Conservation (phyloP, 2,888 invertebrate genomes). For the Pterobdella sp. region DNA sequence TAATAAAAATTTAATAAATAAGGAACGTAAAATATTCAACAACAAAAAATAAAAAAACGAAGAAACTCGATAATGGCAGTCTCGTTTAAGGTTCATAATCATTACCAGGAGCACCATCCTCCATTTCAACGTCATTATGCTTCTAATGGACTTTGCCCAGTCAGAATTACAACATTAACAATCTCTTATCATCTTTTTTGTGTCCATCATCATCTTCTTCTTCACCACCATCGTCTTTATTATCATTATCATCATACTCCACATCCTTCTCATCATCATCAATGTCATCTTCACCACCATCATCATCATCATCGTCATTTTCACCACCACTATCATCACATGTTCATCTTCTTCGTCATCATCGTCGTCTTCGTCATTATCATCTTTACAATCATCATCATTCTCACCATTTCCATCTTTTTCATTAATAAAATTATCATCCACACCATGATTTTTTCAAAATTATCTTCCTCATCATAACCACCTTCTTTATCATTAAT, state of each 20-base stretch:
- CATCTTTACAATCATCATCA: background rate
- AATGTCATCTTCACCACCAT: background rate
- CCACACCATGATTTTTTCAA: constrained; percentile 1
- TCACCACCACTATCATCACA: background rate
- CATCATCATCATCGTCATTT: background rate
- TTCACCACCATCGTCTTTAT: background rate
- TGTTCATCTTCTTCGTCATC: background rate
- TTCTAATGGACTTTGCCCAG: too few species aligned
- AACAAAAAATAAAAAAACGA: too few species aligned
- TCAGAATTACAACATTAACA: too few species aligned
- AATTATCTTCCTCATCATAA: background rate
- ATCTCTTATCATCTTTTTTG: too few species aligned
- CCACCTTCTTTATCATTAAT: background rate
- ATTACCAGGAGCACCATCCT: background rate
- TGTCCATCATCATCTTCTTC: background rate
- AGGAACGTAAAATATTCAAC: too few species aligned
- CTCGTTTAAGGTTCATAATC: too few species aligned
- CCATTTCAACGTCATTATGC: background rate
- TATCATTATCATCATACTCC: background rate
- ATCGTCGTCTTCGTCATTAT: background rate
- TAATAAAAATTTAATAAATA: too few species aligned
- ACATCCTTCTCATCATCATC: background rate
- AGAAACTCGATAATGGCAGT: too few species aligned
- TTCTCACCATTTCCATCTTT: background rate
- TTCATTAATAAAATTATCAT: background rate